Evolutionary conservation across 2,888 invertebrate species (phyloP).

Genomic region (Pseudococcus jackbeardsleyi): DNA sequence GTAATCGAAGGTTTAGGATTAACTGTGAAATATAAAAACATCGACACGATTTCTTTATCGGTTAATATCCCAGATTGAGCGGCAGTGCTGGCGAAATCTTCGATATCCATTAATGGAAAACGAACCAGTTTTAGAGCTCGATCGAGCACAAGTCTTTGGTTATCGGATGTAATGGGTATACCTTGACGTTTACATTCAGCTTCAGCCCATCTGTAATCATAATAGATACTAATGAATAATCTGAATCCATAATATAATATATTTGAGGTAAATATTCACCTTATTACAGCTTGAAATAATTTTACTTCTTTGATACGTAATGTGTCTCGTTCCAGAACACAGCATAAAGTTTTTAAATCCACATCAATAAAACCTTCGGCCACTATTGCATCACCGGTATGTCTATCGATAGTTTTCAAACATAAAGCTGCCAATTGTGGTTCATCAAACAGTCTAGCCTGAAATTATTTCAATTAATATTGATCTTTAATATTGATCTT

Average conservation of each 20-base stretch:
- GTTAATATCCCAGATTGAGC: slow-evolving; percentile 82
- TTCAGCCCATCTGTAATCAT: slow-evolving; percentile 77
- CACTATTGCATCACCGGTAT: slow-evolving; percentile 82
- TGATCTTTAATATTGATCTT: too few species aligned
- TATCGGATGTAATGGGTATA: slow-evolving; percentile 77
- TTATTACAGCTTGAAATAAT: slow-evolving; percentile 81
- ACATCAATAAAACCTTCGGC: slow-evolving; percentile 88
- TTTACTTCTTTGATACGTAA: slow-evolving; percentile 83
- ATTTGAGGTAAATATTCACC: slow-evolving; percentile 69
- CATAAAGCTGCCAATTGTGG: slow-evolving; percentile 85
- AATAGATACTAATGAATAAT: background rate
- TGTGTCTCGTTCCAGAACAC: slow-evolving; percentile 83
- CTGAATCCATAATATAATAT: background rate
- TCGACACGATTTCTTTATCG: slow-evolving; percentile 81
- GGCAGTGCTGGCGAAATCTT: slow-evolving; percentile 85
- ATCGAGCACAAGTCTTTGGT: slow-evolving; percentile 80
- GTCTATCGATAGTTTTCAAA: slow-evolving; percentile 86
- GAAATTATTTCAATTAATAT: slow-evolving; percentile 37
- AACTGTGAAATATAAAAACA: slow-evolving; percentile 80
- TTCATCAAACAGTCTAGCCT: slow-evolving; percentile 86
- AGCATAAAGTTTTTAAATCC: slow-evolving; percentile 83
- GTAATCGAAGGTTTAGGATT: slow-evolving; percentile 83
- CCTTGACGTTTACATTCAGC: slow-evolving; percentile 81
- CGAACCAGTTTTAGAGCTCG: slow-evolving; percentile 80
- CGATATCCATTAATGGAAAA: slow-evolving; percentile 87